phyloP scores from a whole-genome alignment of 2,797 vertebrate species.

The Merluccius polli region DNA sequence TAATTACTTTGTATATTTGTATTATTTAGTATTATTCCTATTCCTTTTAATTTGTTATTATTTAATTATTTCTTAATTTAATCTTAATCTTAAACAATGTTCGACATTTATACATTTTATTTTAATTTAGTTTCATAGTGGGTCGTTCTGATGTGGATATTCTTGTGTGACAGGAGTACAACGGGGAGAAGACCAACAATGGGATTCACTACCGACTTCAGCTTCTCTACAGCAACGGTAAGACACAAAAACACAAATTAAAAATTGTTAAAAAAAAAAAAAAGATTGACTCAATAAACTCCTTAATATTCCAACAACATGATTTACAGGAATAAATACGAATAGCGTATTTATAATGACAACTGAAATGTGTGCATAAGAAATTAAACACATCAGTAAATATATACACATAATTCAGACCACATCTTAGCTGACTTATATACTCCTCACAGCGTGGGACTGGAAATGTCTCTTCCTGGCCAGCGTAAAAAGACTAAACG shows the following conservation, averaged over 20 bases:
- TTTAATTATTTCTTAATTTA: neutral
- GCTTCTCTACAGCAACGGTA: constrained; percentile 93
- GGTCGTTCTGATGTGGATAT: too few species aligned
- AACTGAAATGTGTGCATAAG: too few species aligned
- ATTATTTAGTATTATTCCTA: too few species aligned
- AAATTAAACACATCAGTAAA: neutral
- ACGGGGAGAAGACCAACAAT: constrained; percentile 90
- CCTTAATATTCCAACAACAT: neutral
- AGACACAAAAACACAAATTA: constrained; percentile 19
- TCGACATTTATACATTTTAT: too few species aligned
- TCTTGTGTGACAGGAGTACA: constrained; percentile 75
- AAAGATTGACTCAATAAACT: neutral
- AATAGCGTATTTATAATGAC: neutral
- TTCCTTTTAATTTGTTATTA: neutral
- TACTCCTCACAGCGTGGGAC: constrained; percentile 25
- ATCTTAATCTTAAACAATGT: neutral
- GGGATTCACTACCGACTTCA: constrained; percentile 92
- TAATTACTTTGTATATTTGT: too few species aligned
- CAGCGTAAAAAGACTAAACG: constrained; percentile 1
- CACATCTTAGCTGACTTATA: constrained; percentile 9
- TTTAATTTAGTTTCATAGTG: too few species aligned
- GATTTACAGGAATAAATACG: too few species aligned
- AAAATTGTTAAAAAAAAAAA: neutral
- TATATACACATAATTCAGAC: neutral
- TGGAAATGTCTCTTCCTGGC: constrained; percentile 43